Conservation (phyloP, 2,797 vertebrate species). For the Sciurus vulgaris region DNA sequence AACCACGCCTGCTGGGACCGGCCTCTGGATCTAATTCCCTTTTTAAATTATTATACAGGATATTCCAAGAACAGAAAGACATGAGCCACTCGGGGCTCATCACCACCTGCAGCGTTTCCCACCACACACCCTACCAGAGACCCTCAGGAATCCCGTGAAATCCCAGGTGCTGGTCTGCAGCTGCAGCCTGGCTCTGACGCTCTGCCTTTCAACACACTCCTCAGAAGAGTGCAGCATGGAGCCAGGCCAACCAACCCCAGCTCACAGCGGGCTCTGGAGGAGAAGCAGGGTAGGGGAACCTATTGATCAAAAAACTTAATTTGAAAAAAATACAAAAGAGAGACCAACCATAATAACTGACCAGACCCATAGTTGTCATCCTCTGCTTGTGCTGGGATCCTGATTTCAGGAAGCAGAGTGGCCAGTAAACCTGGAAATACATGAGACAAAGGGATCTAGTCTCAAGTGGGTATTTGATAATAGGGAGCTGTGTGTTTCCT, state of each 20-base stretch:
- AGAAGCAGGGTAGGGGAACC: background rate
- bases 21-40: no score
- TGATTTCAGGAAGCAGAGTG: background rate
- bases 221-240: background rate
- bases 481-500: background rate
- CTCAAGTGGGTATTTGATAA: background rate
- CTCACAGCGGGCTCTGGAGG: background rate
- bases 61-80: background rate
- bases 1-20: no score
- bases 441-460: background rate
- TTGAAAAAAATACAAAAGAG: background rate
- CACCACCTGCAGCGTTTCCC: no score
- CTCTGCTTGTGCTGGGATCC: background rate
- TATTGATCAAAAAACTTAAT: background rate
- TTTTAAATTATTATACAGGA: background rate
- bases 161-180: background rate
- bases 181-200: no score
- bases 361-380: background rate
- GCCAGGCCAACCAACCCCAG: background rate
- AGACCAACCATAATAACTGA: background rate
- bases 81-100: no score
- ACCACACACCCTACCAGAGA: no score
- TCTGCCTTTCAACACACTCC: no score
- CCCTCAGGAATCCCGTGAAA: background rate
- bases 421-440: background rate